These are phyloP conservation scores for Euwallacea similis DNA, from an alignment of 1,140 invertebrate genomes.

Conservation along the genomic window DNA sequence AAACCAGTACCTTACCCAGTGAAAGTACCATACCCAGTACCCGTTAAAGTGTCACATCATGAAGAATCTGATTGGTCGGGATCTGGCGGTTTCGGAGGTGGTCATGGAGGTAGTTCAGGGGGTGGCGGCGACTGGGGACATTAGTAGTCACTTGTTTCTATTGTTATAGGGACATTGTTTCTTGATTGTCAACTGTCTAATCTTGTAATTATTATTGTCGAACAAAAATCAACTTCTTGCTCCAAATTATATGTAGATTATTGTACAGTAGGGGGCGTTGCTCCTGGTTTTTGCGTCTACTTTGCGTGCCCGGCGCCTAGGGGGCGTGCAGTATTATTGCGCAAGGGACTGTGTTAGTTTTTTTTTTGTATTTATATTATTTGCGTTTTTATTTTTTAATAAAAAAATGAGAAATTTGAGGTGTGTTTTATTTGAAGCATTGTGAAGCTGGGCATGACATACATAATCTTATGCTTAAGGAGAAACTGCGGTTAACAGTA, in stretches of 20 bases:
- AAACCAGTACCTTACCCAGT: constrained; percentile 75
- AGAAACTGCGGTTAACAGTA: too few relatives aligned
- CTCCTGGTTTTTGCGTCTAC: constrained; percentile 6
- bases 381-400: constrained; percentile 22
- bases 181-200: constrained; percentile 5
- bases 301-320: too few relatives aligned
- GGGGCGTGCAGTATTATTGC: constrained; percentile 48
- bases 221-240: too few relatives aligned
- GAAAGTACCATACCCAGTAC: constrained; percentile 62
- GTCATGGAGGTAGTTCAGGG: constrained; percentile 25
- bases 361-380: constrained; percentile 43
- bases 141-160: constrained; percentile 11
- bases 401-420: too few relatives aligned
- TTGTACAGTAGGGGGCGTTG: constrained; percentile 12
- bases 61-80: constrained; percentile 32
- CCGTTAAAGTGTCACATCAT: constrained; percentile 54
- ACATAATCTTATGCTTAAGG: too few relatives aligned
- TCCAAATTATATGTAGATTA: too few relatives aligned
- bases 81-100: constrained; percentile 29
- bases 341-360: constrained; percentile 51
- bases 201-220: neutral
- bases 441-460: too few relatives aligned
- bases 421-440: too few relatives aligned
- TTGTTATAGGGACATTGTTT: too few relatives aligned
- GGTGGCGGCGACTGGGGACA: constrained; percentile 20